These are phyloP conservation scores for Drymodes brunneopygia DNA, from an alignment of 2,113 vertebrate species.

Conservation along the genomic window DNA sequence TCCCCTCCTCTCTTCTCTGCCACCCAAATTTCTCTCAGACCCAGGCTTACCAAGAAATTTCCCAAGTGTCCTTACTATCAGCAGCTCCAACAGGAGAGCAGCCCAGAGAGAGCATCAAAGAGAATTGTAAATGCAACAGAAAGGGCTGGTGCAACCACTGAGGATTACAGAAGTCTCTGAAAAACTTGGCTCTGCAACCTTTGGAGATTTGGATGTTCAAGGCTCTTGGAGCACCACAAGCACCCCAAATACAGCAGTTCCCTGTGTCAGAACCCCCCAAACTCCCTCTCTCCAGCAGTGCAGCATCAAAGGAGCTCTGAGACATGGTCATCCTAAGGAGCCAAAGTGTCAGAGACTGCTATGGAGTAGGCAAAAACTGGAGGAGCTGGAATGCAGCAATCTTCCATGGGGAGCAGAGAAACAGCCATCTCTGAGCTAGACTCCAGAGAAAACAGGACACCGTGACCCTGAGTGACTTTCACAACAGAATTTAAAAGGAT, in stretches of 20 bases:
- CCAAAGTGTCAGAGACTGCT: neutral
- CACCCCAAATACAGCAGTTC: neutral
- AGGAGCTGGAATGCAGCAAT: neutral
- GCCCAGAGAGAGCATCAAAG: neutral
- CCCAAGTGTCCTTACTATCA: neutral
- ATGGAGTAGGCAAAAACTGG: neutral
- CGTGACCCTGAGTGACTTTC: neutral
- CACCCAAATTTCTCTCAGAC: neutral
- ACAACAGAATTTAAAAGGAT: neutral
- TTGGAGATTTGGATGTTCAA: neutral
- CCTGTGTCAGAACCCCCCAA: neutral
- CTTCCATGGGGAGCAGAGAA: neutral
- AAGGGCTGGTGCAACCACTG: neutral
- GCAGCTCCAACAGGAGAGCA: neutral
- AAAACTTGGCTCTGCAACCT: neutral
- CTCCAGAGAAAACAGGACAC: slow-evolving; percentile 21
- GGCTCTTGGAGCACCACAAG: neutral
- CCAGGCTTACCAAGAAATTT: neutral
- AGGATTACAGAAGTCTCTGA: neutral
- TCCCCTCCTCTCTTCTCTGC: neutral
- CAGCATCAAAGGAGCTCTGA: neutral
- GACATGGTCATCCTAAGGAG: neutral
- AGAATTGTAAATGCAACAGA: neutral
- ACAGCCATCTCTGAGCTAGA: neutral
- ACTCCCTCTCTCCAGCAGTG: neutral